Evolutionary conservation across 2,113 vertebrate species (phyloP).

Genomic region (Zosterops lateralis): DNA sequence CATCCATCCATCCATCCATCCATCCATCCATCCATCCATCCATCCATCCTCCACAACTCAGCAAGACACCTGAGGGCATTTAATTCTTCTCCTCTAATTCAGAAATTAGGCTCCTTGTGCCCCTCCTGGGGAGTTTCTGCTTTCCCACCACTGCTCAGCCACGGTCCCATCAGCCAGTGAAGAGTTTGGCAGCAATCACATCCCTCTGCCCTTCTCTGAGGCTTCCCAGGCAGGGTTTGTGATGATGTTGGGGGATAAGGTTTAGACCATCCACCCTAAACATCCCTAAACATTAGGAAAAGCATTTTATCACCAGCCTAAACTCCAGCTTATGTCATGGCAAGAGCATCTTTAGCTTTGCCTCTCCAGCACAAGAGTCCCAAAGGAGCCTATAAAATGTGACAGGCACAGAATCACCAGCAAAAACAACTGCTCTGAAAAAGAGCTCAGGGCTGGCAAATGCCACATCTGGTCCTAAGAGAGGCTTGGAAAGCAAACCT

Average conservation of each 20-base stretch:
- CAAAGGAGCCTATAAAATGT: neutral
- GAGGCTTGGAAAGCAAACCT: neutral
- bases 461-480: neutral
- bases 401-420: neutral
- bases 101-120: neutral
- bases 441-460: neutral
- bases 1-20: neutral
- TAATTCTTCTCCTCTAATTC: neutral
- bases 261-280: neutral
- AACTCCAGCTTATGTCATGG: neutral
- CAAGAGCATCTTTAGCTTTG: neutral
- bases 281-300: neutral
- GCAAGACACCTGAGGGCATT: accelerated
- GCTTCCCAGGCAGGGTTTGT: neutral
- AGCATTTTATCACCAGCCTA: neutral
- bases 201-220: neutral
- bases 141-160: neutral
- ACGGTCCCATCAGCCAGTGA: accelerated
- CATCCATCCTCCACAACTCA: neutral
- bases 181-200: neutral
- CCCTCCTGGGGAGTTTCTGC: neutral
- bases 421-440: neutral
- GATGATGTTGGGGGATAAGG: neutral
- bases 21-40: no score
- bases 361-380: neutral